Evolutionary conservation across 2,888 invertebrate genomes (phyloP).

Genomic region (Macrophya alboannulata): DNA sequence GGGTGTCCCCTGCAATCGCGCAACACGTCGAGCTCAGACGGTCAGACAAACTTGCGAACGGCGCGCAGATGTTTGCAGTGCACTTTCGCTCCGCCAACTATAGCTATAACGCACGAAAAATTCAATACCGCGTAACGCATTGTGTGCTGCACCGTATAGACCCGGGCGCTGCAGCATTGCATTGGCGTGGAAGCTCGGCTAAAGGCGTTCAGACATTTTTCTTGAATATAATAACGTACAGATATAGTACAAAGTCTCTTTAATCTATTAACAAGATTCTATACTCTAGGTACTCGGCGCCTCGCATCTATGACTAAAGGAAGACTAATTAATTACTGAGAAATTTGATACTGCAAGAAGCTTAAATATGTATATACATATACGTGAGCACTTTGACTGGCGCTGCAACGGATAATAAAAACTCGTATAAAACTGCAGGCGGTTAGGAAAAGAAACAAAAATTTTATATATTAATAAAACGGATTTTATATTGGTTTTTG

Average conservation of each 20-base stretch:
- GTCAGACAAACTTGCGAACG: conserved; percentile 46
- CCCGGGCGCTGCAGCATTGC: background rate
- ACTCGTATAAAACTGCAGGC: background rate
- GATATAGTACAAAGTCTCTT: too few species aligned
- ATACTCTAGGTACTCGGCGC: background rate
- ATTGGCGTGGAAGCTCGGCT: conserved; percentile 13
- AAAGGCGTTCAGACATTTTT: background rate
- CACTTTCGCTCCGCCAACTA: conserved; percentile 78
- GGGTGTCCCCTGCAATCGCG: conserved; percentile 26
- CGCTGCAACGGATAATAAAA: background rate
- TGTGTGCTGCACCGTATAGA: conserved; percentile 57
- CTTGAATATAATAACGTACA: background rate
- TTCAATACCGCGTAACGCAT: conserved; percentile 75
- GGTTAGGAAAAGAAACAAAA: too few species aligned
- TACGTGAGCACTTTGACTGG: background rate
- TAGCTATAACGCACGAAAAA: conserved; percentile 76
- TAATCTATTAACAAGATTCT: too few species aligned
- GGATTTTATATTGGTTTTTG: background rate
- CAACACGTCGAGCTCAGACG: conserved; percentile 36
- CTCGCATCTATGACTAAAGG: background rate
- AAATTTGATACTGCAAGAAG: background rate
- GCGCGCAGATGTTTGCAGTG: conserved; percentile 65
- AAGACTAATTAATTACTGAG: background rate
- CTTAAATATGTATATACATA: too few species aligned
- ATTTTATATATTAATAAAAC: background rate